phyloP scores from a whole-genome alignment of 2,888 invertebrate genomes.

The Dolichopus griseipennis region DNA sequence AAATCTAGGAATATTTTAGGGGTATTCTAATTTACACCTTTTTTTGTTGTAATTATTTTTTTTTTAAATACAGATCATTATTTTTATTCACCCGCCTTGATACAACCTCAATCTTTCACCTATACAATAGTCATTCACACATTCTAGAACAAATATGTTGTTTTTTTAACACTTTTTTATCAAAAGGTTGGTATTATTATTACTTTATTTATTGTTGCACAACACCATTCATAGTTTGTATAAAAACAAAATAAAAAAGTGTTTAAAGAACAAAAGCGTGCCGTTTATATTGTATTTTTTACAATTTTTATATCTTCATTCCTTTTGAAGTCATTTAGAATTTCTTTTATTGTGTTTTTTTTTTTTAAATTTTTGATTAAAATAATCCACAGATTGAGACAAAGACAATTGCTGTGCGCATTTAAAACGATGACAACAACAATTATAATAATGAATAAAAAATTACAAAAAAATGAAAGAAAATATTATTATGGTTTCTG shows the following conservation, averaged over 20 bases:
- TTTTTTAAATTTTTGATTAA: background rate
- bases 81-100: background rate
- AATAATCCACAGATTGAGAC: background rate
- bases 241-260: background rate
- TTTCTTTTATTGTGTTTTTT: too few relatives aligned
- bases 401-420: background rate
- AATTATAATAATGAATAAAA: too few relatives aligned
- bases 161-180: background rate
- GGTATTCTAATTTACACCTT: too few relatives aligned
- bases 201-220: background rate
- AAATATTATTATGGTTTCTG: too few relatives aligned
- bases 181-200: background rate
- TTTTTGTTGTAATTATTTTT: too few relatives aligned
- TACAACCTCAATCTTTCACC: background rate
- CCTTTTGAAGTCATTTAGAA: background rate
- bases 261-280: background rate
- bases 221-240: background rate
- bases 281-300: background rate
- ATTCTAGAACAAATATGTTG: background rate
- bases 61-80: background rate
- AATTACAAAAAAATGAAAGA: too few relatives aligned
- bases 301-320: background rate
- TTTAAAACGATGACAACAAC: background rate
- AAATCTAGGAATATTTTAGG: too few relatives aligned
- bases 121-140: background rate